Conservation (phyloP, 1,140 invertebrate species). For the Trachelipus rathkii region DNA sequence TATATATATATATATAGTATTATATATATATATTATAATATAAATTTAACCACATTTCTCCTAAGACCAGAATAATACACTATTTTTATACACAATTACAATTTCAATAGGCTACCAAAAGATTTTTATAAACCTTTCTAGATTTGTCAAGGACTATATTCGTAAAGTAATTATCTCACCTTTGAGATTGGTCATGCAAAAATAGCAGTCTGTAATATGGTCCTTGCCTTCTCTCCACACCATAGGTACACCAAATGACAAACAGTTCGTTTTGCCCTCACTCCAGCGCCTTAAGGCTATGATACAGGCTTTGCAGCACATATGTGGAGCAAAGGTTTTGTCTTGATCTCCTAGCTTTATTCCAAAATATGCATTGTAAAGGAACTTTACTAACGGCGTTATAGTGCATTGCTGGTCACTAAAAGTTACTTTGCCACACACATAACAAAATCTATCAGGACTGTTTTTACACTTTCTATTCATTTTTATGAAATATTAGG, state of each 20-base stretch:
- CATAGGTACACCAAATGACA: slow-evolving; percentile 44
- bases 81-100: slow-evolving; percentile 14
- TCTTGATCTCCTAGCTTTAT: slow-evolving; percentile 14
- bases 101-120: slow-evolving; percentile 12
- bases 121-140: slow-evolving; percentile 6
- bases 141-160: slow-evolving; percentile 14
- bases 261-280: slow-evolving; percentile 11
- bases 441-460: slow-evolving; percentile 16
- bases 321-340: not conserved
- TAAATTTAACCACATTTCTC: slow-evolving; percentile 6
- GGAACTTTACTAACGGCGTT: slow-evolving; percentile 14
- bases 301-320: not conserved
- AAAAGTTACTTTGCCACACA: slow-evolving; percentile 7
- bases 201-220: slow-evolving; percentile 47
- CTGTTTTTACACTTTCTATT: slow-evolving; percentile 17
- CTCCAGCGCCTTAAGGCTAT: slow-evolving; percentile 13
- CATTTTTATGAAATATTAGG: not conserved
- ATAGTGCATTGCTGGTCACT: slow-evolving; percentile 13
- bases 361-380: slow-evolving; percentile 14
- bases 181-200: slow-evolving; percentile 46
- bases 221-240: slow-evolving; percentile 46
- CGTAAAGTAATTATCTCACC: slow-evolving; percentile 33
- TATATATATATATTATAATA: too few species aligned
- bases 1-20: too few species aligned
- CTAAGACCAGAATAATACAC: slow-evolving; percentile 14